Evolutionary conservation across 2,888 invertebrate species (phyloP).

Genomic region (Branchellion lobata): DNA sequence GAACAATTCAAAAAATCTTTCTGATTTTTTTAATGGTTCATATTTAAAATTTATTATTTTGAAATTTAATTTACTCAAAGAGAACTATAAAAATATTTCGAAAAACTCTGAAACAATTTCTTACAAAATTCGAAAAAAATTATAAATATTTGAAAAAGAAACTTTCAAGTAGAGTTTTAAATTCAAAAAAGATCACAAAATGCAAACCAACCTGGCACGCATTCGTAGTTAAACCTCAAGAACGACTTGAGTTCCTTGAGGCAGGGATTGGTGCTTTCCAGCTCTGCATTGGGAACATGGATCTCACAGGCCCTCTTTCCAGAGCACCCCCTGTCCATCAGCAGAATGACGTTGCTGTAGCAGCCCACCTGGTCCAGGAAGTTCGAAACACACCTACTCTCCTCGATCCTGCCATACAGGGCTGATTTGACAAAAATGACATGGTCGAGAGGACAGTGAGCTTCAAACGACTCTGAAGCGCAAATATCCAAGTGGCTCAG

Average conservation of each 20-base stretch:
- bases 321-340: conserved; percentile 44
- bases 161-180: no score
- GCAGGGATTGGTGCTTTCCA: neutral
- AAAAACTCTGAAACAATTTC: neutral
- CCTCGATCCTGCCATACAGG: conserved; percentile 45
- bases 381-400: conserved; percentile 42
- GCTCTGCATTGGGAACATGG: conserved; percentile 45
- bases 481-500: conserved; percentile 37
- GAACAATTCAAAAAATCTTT: neutral
- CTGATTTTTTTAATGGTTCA: neutral
- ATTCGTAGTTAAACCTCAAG: neutral
- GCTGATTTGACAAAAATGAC: conserved; percentile 45
- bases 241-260: neutral
- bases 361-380: conserved; percentile 44
- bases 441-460: conserved; percentile 45
- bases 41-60: neutral
- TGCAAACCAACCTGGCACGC: neutral
- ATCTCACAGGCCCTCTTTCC: conserved; percentile 38
- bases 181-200: no score
- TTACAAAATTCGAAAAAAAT: neutral
- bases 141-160: no score
- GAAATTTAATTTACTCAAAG: neutral
- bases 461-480: conserved; percentile 45
- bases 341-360: conserved; percentile 41
- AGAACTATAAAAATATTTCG: neutral